A percentile compares a stretch with the other conserved stretches of the same genome.
phyloP scores from a whole-genome alignment of 2,888 invertebrate species.

The Caenorhabditis sp. region DNA sequence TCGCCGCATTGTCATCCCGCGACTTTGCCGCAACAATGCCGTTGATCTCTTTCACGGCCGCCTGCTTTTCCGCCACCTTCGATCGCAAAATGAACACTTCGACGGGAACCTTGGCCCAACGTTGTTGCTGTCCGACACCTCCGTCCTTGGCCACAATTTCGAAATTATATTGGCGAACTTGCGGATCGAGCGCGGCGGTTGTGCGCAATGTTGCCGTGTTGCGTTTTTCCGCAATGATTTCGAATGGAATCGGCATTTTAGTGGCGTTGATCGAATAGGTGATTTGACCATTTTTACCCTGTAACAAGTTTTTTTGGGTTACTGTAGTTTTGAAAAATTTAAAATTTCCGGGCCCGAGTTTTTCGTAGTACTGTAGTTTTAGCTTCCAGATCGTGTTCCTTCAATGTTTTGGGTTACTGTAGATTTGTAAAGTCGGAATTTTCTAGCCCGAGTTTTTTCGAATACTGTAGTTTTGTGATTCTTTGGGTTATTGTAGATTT shows the following conservation, averaged over 20 bases:
- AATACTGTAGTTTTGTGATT: too few relatives aligned
- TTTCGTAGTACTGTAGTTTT: too few relatives aligned
- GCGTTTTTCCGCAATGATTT: slow-evolving; percentile 34
- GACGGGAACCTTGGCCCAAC: slow-evolving; percentile 30
- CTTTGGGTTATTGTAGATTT: too few relatives aligned
- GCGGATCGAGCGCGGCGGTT: slow-evolving; percentile 19
- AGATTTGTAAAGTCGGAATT: too few relatives aligned
- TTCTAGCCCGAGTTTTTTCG: too few relatives aligned
- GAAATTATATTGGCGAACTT: slow-evolving; percentile 31
- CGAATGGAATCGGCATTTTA: slow-evolving; percentile 41
- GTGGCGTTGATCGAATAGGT: slow-evolving; percentile 55
- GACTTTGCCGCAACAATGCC: not conserved
- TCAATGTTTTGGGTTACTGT: too few relatives aligned
- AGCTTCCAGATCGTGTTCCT: too few relatives aligned
- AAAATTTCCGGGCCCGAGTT: too few relatives aligned
- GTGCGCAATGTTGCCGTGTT: slow-evolving; percentile 31
- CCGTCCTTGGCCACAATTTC: slow-evolving; percentile 50
- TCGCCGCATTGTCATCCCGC: not conserved
- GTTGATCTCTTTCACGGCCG: slow-evolving; percentile 3
- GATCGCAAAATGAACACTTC: slow-evolving; percentile 30
- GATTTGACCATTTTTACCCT: slow-evolving; percentile 58
- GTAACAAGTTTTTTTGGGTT: too few relatives aligned
- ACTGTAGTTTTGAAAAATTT: too few relatives aligned
- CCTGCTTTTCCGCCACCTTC: slow-evolving; percentile 1
- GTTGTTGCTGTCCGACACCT: slow-evolving; percentile 41